Evolutionary conservation across 2,797 vertebrate species (phyloP), one percentile per base, ranked within the genome.

Genomic region (Mus minutoides): DNA sequence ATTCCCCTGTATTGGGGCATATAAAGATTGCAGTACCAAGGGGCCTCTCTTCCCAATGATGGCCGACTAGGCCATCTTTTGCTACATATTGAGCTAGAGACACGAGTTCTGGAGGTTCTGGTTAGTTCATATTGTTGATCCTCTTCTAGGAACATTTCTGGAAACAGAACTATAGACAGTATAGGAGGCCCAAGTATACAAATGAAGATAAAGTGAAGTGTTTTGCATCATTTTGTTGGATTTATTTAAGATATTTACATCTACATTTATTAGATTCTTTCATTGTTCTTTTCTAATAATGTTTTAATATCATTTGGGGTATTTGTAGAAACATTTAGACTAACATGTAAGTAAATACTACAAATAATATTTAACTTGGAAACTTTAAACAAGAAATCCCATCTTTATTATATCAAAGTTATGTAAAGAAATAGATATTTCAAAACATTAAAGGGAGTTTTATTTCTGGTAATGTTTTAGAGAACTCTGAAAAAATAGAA

Each of bases 361-460:
- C 5, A 93, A 56, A 37, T 56, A 91, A 62, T 88, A 84, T 86
- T 73, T 93, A 26, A 6, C 34, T 93, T 92, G 62, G 43, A 91
- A 69, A 6, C n/a, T 69, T 19, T n/a, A 64, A 83, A 91, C 12
- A 77, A 76, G 79, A 56, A 67, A 52, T 37, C 0, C 6, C 11
- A 76, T 80, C 85, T 94, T 60, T n/a, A 31, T 31, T 62, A 3
- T 34, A 77, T 94, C 52, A 82, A 75, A 64, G 60, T 67, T 77
- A 75, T 31, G 4, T 56, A 17, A 56, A 56, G 2, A 29, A 56
- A 84, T 37, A 56, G 24, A 29, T 64, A 24, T 71, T 1, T 88
- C 73, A 90, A 83, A 31, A 58, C 0, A 3, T n/a, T 78, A 37
- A 62, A 78, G 3, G 52, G 24, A 94, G 19, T 37, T 82, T 29